Percentiles rank a stretch among this genome's conserved stretches.
These are phyloP conservation scores for Antitype chi DNA, from an alignment of 2,888 invertebrate species.

Conservation along the genomic window DNA sequence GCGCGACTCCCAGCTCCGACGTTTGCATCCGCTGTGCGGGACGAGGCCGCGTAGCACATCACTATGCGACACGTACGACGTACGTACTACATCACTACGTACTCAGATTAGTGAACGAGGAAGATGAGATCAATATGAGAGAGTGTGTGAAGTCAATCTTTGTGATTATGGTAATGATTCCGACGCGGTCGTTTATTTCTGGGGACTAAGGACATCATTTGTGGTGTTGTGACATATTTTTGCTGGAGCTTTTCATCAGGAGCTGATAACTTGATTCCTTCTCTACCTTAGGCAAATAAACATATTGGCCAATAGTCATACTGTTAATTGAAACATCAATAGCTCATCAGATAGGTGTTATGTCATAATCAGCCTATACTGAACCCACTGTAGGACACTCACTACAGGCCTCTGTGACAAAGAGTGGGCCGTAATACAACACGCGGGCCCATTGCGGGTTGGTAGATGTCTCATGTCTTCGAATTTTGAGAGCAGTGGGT, in stretches of 20 bases:
- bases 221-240: neutral
- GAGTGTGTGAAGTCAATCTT: neutral
- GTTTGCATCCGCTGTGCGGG: constrained; percentile 80
- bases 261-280: neutral
- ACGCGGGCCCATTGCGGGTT: too few species aligned
- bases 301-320: neutral
- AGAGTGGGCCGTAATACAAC: too few species aligned
- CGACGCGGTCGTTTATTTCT: neutral
- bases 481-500: too few species aligned
- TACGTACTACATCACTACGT: constrained; percentile 49
- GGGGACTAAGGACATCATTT: neutral
- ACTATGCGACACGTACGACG: constrained; percentile 55
- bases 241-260: neutral
- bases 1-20: constrained; percentile 80
- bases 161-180: neutral
- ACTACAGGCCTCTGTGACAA: too few species aligned
- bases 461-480: too few species aligned
- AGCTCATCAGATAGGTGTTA: neutral
- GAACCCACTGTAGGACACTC: too few species aligned
- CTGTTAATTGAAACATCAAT: neutral
- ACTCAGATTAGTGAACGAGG: constrained; percentile 44
- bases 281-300: neutral
- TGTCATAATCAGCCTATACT: too few species aligned
- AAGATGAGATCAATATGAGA: constrained; percentile 22
- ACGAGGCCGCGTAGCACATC: constrained; percentile 61